Base-by-base conservation (phyloP, 1,140 invertebrate species). In the Monomorium pharaonis region DNA sequence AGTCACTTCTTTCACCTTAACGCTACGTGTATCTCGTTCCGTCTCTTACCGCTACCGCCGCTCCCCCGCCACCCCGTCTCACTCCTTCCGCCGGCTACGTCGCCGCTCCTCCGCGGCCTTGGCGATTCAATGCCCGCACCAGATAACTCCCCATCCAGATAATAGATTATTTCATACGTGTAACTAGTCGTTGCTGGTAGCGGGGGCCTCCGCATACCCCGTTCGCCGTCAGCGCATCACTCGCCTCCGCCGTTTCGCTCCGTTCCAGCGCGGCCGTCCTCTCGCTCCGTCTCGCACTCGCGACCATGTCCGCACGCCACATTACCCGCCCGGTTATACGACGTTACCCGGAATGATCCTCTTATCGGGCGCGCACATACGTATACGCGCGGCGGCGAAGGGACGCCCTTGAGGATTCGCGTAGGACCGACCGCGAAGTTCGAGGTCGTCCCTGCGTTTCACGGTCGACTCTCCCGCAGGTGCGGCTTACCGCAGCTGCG, bases 81-180 rank as follows among this genome's bases (percentile, higher is more conserved):
- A 76, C 85, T 69, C 63, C 74, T 90, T 81, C 77, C 86, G 42
- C 65, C 88, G 56, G 58, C 77, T 87, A 84, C 86, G 86, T 75
- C 86, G 89, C 75, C 91, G 77, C 92, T 94, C 90, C 91, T 92
- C 91, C 88, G 91, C 92, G 94, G 92, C 94, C 94, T 95, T 95
- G 94, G 93, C 93, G 91, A 94, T 94, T 95, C 93, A 94, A 94
- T 94, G 93, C 92, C 93, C 94, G 94, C 94, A 93, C 93, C 91
- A 94, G 93, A 95, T 95, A 94, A 94, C 92, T 94, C 92, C 91
- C 92, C 92, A 92, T 91, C 89, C 91, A 93, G 93, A 94, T 94
- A 94, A 94, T 94, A 94, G 92, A 94, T 94, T 93, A 94, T 94
- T 94, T 94, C 93, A 93, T 93, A 94, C 91, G 92, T 91, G 92